Percentiles rank a stretch among this genome's conserved stretches.
Conservation (phyloP, 2,113 vertebrate species). For the Calidris pugnax region DNA sequence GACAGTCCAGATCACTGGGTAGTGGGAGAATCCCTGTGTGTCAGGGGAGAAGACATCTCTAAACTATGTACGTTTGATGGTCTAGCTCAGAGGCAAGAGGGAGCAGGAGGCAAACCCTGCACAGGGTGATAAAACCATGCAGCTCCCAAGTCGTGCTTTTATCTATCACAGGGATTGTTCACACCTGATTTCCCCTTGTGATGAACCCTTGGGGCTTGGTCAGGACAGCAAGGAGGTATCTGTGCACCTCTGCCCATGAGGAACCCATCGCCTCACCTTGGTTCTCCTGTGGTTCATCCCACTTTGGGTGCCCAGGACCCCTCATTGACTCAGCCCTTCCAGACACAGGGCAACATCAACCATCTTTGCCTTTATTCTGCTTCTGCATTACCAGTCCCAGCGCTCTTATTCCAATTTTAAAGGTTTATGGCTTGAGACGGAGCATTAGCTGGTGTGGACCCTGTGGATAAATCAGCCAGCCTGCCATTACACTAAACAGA, state of each 20-base stretch:
- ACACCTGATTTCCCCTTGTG: neutral
- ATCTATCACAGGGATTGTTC: accelerated
- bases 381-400: neutral
- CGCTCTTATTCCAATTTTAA: neutral
- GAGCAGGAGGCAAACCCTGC: neutral
- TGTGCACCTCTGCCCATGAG: accelerated
- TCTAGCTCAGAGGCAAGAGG: neutral
- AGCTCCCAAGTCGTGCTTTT: accelerated
- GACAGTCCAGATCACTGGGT: neutral
- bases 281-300: neutral
- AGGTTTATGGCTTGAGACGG: neutral
- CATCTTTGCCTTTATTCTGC: neutral
- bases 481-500: neutral
- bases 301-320: neutral
- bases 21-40: neutral
- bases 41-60: neutral
- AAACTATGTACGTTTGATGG: neutral
- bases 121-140: neutral
- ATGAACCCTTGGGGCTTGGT: too few species aligned
- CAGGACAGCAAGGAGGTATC: neutral
- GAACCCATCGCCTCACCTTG: neutral
- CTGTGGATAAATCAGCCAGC: neutral
- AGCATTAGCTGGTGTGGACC: neutral
- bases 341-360: accelerated
- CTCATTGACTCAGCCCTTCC: neutral